Conservation (phyloP, 2,888 invertebrate species). For the Synergus gifuensis region DNA sequence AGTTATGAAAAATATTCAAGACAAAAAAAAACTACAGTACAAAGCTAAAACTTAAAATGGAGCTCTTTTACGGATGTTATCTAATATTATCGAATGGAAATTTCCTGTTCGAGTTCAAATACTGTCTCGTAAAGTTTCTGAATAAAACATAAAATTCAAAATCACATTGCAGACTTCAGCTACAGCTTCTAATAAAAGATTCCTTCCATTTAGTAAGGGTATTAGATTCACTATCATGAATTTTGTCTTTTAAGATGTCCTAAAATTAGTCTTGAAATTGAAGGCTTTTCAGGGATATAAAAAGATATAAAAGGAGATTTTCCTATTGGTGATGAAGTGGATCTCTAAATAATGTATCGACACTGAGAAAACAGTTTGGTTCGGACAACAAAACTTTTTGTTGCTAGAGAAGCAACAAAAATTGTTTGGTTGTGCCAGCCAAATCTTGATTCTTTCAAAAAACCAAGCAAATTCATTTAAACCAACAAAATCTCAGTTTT, state of each 20-base stretch:
- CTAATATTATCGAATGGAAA: not conserved
- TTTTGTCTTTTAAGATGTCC: no score
- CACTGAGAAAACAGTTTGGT: no score
- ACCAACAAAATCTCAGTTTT: no score
- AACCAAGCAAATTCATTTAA: no score
- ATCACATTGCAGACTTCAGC: not conserved
- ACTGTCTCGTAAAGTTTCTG: not conserved
- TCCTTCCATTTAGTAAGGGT: no score
- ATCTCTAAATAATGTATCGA: slow-evolving; percentile 4
- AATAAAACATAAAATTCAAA: not conserved
- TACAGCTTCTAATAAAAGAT: not conserved
- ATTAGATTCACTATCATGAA: no score
- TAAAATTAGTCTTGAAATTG: not conserved
- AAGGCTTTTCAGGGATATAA: not conserved
- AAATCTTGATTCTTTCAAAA: no score
- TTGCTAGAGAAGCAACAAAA: no score
- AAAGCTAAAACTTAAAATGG: not conserved
- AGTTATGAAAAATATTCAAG: no score
- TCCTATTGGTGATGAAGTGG: not conserved
- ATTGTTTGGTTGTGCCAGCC: no score
- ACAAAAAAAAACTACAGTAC: no score
- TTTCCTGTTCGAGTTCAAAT: not conserved
- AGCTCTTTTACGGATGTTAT: not conserved
- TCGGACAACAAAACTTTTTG: no score
- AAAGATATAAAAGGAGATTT: not conserved